A percentile compares a stretch with the other conserved stretches of the same genome.
These are phyloP conservation scores for Monopterus albus DNA, from an alignment of 2,113 vertebrate species.

Conservation along the genomic window DNA sequence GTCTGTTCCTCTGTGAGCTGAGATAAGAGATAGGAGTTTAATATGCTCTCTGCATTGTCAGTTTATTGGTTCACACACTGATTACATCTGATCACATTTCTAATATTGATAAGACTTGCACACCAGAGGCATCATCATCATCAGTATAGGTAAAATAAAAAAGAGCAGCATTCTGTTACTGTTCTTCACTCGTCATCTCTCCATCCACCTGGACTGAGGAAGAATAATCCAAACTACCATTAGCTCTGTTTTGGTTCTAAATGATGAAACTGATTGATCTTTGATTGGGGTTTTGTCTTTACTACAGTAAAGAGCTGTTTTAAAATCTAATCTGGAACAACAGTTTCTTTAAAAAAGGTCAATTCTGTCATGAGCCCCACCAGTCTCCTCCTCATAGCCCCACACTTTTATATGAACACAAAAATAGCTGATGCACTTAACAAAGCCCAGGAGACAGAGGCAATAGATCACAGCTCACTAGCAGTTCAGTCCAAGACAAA, in stretches of 20 bases:
- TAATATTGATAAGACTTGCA: slow-evolving; percentile 69
- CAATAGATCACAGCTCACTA: slow-evolving; percentile 65
- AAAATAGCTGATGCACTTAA: slow-evolving; percentile 73
- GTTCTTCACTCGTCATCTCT: slow-evolving; percentile 22
- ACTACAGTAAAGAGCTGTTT: slow-evolving; percentile 10
- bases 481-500: slow-evolving; percentile 70
- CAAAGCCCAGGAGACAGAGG: slow-evolving; percentile 71
- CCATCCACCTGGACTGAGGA: slow-evolving; percentile 29
- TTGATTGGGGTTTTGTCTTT: neutral
- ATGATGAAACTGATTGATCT: neutral
- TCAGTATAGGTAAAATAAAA: slow-evolving; percentile 24
- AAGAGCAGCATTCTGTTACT: slow-evolving; percentile 13
- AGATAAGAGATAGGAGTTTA: slow-evolving; percentile 18
- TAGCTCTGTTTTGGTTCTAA: neutral
- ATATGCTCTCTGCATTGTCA: slow-evolving; percentile 36
- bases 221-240: neutral
- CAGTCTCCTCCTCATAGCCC: slow-evolving; percentile 26
- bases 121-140: slow-evolving; percentile 60
- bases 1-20: neutral
- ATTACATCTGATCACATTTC: slow-evolving; percentile 78
- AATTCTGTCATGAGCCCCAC: slow-evolving; percentile 41
- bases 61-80: slow-evolving; percentile 81
- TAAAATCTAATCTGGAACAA: slow-evolving; percentile 22
- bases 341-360: slow-evolving; percentile 59
- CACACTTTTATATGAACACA: slow-evolving; percentile 64